Evolutionary conservation across 2,113 vertebrate species (phyloP).

Genomic region (Marcusenius ussheri): DNA sequence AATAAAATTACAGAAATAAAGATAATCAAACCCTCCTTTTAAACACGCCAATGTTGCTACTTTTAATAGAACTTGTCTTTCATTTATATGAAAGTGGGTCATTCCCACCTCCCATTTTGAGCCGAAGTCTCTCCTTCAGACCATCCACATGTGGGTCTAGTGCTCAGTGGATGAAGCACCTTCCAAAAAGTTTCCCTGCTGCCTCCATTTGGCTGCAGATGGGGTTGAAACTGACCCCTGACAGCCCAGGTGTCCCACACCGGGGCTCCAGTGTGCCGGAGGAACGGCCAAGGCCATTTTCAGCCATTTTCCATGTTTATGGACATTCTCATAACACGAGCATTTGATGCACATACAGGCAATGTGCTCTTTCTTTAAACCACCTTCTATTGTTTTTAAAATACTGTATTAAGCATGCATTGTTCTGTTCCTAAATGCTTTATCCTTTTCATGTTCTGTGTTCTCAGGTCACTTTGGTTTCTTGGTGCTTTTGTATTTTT

Average conservation of each 20-base stretch:
- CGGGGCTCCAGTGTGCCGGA: not conserved
- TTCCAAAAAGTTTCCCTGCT: not conserved
- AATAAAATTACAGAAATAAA: not conserved
- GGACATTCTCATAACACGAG: not conserved
- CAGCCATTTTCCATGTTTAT: not conserved
- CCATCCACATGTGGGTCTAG: not conserved
- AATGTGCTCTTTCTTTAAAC: not conserved
- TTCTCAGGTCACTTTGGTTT: not conserved
- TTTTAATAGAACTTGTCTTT: not conserved
- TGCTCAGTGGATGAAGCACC: not conserved
- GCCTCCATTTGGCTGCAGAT: not conserved
- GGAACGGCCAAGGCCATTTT: not conserved
- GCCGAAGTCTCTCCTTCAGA: not conserved
- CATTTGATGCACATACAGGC: not conserved
- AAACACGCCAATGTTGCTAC: not conserved
- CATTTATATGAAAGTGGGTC: not conserved
- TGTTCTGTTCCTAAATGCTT: not conserved
- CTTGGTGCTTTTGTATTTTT: not conserved
- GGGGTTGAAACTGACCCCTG: not conserved
- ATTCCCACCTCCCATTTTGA: not conserved
- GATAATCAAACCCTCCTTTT: not conserved
- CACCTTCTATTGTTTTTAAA: not conserved
- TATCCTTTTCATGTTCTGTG: not conserved
- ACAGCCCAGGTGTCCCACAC: not conserved
- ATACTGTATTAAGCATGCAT: not conserved